phyloP scores from a whole-genome alignment of 2,113 vertebrate species.

The Riparia riparia region DNA sequence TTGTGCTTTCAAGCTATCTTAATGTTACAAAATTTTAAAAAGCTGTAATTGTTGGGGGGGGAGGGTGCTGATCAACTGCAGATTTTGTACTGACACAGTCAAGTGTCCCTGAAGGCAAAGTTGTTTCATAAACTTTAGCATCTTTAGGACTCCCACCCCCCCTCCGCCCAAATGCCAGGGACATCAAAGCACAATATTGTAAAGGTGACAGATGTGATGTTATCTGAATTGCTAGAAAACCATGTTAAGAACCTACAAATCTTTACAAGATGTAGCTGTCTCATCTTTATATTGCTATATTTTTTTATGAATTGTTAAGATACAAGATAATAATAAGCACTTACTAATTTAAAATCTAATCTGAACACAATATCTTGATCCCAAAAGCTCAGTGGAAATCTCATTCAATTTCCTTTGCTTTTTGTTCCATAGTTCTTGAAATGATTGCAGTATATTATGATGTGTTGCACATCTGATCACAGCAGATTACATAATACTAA shows the following conservation, averaged over 20 bases:
- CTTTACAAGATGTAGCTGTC: neutral
- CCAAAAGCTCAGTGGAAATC: neutral
- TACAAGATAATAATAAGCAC: neutral
- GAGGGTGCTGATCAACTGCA: neutral
- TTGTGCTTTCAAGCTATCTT: neutral
- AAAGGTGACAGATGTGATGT: conserved; percentile 5
- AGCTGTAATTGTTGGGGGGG: neutral
- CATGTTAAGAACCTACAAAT: neutral
- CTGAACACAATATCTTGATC: neutral
- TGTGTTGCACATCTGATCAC: neutral
- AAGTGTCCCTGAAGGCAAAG: neutral
- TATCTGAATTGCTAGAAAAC: neutral
- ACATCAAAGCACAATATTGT: neutral
- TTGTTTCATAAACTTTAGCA: conserved; percentile 1
- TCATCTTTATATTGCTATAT: neutral
- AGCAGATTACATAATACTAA: neutral
- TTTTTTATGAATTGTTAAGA: neutral
- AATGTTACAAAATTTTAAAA: neutral
- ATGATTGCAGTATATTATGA: neutral
- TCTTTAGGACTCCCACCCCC: neutral
- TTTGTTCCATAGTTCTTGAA: neutral
- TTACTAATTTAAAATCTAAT: conserved; percentile 14
- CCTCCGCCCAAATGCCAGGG: neutral
- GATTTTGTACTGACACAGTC: neutral
- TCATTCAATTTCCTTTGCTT: neutral